Conservation (phyloP, 2,888 invertebrate species). For the Hesperia comma region DNA sequence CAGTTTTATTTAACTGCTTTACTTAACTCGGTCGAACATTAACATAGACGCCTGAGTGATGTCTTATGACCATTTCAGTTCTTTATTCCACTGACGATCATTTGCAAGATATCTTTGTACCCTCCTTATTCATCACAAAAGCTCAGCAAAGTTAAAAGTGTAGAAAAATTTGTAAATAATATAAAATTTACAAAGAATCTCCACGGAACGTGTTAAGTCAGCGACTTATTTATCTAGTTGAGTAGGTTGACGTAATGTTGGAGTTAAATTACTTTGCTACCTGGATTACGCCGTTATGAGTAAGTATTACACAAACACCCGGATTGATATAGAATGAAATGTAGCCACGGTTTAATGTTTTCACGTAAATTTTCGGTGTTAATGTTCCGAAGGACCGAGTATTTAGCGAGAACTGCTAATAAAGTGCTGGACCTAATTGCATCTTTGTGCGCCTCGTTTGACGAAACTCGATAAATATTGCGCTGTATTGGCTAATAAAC, state of each 20-base stretch:
- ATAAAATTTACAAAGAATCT: too few relatives aligned
- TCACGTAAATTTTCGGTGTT: constrained; percentile 22
- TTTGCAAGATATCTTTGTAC: too few relatives aligned
- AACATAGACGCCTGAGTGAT: too few relatives aligned
- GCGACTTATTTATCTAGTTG: too few relatives aligned
- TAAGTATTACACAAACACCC: constrained; percentile 2
- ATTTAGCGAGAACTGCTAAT: constrained; percentile 14
- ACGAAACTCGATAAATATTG: constrained; percentile 1
- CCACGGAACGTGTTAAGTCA: too few relatives aligned
- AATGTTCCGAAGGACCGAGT: constrained; percentile 4
- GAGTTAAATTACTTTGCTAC: not conserved
- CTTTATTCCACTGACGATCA: too few relatives aligned
- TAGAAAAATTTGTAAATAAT: too few relatives aligned
- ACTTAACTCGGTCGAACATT: too few relatives aligned
- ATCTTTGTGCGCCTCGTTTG: not conserved
- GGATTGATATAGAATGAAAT: constrained; percentile 1
- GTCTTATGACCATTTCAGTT: too few relatives aligned
- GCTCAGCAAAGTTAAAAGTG: too few relatives aligned
- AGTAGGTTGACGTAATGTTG: not conserved
- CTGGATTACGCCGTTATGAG: constrained; percentile 7
- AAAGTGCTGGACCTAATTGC: not conserved
- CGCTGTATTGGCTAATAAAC: constrained; percentile 4
- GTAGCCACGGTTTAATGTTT: constrained; percentile 5
- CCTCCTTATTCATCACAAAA: too few relatives aligned
- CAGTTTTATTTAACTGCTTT: too few relatives aligned